Base-by-base conservation (phyloP, 2,888 invertebrate species). In the Syrphus vitripennis region DNA sequence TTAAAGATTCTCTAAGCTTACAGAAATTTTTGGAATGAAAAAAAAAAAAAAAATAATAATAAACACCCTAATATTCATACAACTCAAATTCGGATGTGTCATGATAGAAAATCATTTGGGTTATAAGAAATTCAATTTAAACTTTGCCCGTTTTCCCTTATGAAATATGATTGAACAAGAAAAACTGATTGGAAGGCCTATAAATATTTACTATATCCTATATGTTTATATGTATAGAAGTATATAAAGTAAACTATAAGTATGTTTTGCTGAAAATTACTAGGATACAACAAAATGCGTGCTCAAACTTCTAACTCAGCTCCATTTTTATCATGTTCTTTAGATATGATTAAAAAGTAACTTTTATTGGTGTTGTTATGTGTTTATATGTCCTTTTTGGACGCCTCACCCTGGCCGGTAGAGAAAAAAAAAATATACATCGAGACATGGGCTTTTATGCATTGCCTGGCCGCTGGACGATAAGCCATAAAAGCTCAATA, bases 341-440 rank as follows among this genome's bases (percentile, higher is more conserved):
- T 79, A 83, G 82, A 82, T 82, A 86, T 86, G 86, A 86, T 86
- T 86, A 86, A 82, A 84, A 86, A 82, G 86, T 86, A 77, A 82
- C 86, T 86, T 86, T 86, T 86, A 86, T 86, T 82, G 74, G 82
- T 77, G 86, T 82, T 86, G 82, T 86, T 86, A 77, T 67, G 82
- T 82, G 81, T 86, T 86, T 82, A 86, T 82, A 86, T 86, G 77
- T 82, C 69, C 77, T 82, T 69, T n/a, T 69, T 37, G 69, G 72
- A 72, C 63, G 48, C 67, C 71, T 77, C 63, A 69, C 42, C 76
- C 81, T 81, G 72, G n/a, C 71, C 67, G 59, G 45, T 37, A 61
- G 61, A 29, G 9, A 29, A 29, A 12, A 3, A 3, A 57, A 34
- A 57, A n/a, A n/a, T n/a, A n/a, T 14, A 57, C 21, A 59, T 59